Base-by-base conservation (phyloP, 2,888 invertebrate genomes). In the Ennomos fuscantarius region DNA sequence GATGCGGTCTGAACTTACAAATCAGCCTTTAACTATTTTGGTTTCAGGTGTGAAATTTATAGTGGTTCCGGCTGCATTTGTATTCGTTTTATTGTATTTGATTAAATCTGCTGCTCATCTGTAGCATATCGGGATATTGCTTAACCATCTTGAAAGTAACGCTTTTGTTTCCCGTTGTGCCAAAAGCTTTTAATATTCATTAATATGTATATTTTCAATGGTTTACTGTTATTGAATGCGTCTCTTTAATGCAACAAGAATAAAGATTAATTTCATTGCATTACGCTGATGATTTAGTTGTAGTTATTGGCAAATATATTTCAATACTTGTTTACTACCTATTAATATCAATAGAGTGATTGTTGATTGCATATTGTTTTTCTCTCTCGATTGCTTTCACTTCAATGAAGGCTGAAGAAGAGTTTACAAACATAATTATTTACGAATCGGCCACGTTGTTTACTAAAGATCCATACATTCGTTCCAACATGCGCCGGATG, bases 381-480 rank as follows among this genome's bases (percentile, higher is more conserved):
- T 43, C 11, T 31, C 24, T 10, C 41, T 41, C 10, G 2, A 9
- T 10, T 31, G 0, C 31, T 13, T 31, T 41, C 9, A 8, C 24
- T 1, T 41, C 10, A 41, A 11, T 32, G 32, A 49, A 40, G 36
- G 41, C 42, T 54, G 46, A 5, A 35, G 12, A 10, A 12, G 11
- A 46, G 41, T 48, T 59, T 46, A 56, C 36, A 48, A 54, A 57
- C 39, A 56, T 37, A 40, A 15, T 12, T 45, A 5, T 32, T 39
- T 24, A 41, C 43, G 31, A 41, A 40, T 51, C 41, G 13, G 54
- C 44, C 39, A 31, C n/a, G 37, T 12, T 55, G 45, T 51, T 51
- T 63, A 56, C 42, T 51, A 46, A 33, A 50, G 56, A 8, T 13
- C 32, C 45, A 31, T 37, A 40, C 40, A 43, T 34, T 12, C 40